Evolutionary conservation across 2,797 vertebrate species (phyloP), one percentile per base, ranked within the genome.

Genomic region (Pterois miles): DNA sequence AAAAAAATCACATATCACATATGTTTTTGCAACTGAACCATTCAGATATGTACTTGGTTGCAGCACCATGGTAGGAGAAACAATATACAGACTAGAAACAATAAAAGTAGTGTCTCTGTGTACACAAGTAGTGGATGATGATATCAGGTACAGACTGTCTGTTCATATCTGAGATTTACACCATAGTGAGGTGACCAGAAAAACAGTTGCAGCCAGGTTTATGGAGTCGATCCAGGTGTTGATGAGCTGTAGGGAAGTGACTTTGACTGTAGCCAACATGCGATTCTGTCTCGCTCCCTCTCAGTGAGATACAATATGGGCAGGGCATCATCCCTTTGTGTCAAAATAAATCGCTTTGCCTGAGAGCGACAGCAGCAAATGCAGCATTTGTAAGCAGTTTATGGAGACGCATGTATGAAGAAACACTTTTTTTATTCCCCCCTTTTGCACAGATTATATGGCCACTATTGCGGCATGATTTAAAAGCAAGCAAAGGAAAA

Each of bases 381-480:
- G 50, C 77, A 63, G 66, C 63, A 60, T 73, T 76, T 69, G 71
- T 78, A 71, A 86, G 83, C 78, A 65, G 70, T 75, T 89, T 68
- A 80, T 67, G 36, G 66, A 72, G 23, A 53, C 4, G 12, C 22
- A 38, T 50, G 68, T 76, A 54, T 50, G 34, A 63, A 73, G 34
- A 68, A 43, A 56, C 20, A 38, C 40, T 46, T 20, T 60, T 33
- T 48, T 64, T 63, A 34, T 36, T 11, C 8, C 20, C 23, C 27
- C 43, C 57, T 5, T 8, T 63, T 54, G 65, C 53, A 38, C 16
- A 54, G 31, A 72, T 57, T 66, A 54, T 57, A 12, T 7, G n/a
- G 34, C 46, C 4, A 2, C 84, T 82, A 88, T 85, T 84, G 71
- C 34, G 5, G 59, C 66, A 0, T 60, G 38, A 85, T 81, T 87